phyloP scores from a whole-genome alignment of 2,888 invertebrate species.

The Pristionchus fissidentatus region DNA sequence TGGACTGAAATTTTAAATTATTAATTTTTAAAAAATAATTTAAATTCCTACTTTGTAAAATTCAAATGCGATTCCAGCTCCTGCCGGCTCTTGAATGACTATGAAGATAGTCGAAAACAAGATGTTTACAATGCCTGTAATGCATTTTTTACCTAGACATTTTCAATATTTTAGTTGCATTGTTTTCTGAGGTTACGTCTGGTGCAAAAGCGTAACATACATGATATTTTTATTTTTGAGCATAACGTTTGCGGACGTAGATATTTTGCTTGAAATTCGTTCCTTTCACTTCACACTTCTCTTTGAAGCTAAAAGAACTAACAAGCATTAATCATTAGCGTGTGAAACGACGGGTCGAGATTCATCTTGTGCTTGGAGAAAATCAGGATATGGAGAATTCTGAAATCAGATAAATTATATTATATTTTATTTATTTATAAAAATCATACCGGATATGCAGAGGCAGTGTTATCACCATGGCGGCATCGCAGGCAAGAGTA shows the following conservation, averaged over 20 bases:
- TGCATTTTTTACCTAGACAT: too few relatives aligned
- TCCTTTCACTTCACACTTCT: too few relatives aligned
- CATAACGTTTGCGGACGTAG: too few relatives aligned
- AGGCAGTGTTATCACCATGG: conserved; percentile 4
- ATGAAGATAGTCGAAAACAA: background rate
- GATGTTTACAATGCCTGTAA: conserved; percentile 10
- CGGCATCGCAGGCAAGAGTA: background rate
- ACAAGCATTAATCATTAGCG: conserved; percentile 4
- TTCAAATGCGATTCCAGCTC: background rate
- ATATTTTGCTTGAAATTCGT: too few relatives aligned
- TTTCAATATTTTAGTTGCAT: background rate
- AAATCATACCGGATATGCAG: background rate
- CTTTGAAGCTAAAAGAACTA: background rate
- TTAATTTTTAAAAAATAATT: background rate
- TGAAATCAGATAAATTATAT: too few relatives aligned
- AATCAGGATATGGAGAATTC: too few relatives aligned
- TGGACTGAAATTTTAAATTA: background rate
- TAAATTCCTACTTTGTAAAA: background rate
- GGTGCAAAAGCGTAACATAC: too few relatives aligned
- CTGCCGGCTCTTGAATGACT: conserved; percentile 9
- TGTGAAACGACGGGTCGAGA: conserved; percentile 2
- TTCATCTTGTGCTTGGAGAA: background rate
- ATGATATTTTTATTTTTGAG: background rate
- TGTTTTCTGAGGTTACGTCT: too few relatives aligned
- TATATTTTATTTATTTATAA: background rate